Percentiles rank a stretch among this genome's conserved stretches.
phyloP scores from a whole-genome alignment of 2,113 vertebrate species.

The Pluvialis apricaria region DNA sequence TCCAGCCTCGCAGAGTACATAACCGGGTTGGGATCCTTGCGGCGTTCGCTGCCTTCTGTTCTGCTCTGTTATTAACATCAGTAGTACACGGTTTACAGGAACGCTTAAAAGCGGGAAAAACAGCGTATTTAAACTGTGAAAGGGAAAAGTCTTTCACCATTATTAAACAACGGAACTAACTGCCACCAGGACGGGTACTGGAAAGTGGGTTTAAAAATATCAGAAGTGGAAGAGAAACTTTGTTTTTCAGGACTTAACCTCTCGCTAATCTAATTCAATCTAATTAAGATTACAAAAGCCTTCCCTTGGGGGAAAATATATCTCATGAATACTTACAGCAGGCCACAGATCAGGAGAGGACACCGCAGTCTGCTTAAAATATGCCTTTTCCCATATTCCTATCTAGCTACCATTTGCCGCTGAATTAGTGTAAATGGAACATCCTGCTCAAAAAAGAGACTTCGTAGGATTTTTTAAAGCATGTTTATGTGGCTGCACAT shows the following conservation, averaged over 20 bases:
- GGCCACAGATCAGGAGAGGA: neutral
- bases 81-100: neutral
- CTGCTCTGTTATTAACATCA: neutral
- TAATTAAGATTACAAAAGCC: neutral
- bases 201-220: neutral
- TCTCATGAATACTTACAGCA: neutral
- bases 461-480: slow-evolving; percentile 74
- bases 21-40: neutral
- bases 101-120: neutral
- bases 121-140: neutral
- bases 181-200: neutral
- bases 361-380: neutral
- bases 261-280: neutral
- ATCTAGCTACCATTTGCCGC: neutral
- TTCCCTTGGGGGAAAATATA: neutral
- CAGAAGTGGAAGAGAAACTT: neutral
- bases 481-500: slow-evolving; percentile 82
- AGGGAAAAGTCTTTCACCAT: neutral
- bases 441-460: slow-evolving; percentile 72
- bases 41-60: slow-evolving; percentile 14
- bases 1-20: neutral
- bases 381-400: neutral
- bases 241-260: neutral
- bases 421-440: neutral
- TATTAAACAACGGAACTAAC: neutral